Evolutionary conservation across 2,888 invertebrate genomes (phyloP).

Genomic region (Azorinus chamasolen): DNA sequence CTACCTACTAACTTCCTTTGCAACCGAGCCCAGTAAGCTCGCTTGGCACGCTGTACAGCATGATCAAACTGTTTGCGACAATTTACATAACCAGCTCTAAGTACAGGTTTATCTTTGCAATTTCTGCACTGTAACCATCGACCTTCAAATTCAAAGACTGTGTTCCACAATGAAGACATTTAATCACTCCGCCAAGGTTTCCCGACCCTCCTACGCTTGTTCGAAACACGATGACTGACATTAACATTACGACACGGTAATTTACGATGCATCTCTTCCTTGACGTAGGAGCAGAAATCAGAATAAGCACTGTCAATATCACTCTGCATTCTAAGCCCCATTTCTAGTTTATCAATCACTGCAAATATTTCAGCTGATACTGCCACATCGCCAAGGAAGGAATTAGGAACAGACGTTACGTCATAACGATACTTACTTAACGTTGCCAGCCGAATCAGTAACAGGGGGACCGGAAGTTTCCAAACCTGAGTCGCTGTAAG

Average conservation of each 20-base stretch:
- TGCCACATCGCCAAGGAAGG: neutral
- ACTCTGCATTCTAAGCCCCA: neutral
- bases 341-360: slow-evolving; percentile 16
- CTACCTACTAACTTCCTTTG: slow-evolving; percentile 23
- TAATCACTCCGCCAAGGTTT: slow-evolving; percentile 10
- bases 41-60: slow-evolving; percentile 6
- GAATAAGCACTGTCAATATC: neutral
- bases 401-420: neutral
- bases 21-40: slow-evolving; percentile 14
- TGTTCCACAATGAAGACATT: slow-evolving; percentile 1
- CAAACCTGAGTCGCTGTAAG: neutral
- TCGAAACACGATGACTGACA: neutral
- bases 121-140: slow-evolving; percentile 4
- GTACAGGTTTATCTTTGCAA: neutral
- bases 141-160: neutral
- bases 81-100: neutral
- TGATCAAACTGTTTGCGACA: slow-evolving; percentile 4
- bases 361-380: slow-evolving; percentile 1
- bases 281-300: slow-evolving; percentile 13
- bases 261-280: slow-evolving; percentile 12
- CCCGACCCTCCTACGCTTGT: neutral
- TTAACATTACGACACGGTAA: slow-evolving; percentile 1
- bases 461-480: neutral
- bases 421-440: slow-evolving; percentile 27
- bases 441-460: neutral